A percentile compares a stretch with the other conserved stretches of the same genome.
Evolutionary conservation across 2,113 vertebrate species (phyloP).

Genomic region (Pomatorhinus ruficollis): DNA sequence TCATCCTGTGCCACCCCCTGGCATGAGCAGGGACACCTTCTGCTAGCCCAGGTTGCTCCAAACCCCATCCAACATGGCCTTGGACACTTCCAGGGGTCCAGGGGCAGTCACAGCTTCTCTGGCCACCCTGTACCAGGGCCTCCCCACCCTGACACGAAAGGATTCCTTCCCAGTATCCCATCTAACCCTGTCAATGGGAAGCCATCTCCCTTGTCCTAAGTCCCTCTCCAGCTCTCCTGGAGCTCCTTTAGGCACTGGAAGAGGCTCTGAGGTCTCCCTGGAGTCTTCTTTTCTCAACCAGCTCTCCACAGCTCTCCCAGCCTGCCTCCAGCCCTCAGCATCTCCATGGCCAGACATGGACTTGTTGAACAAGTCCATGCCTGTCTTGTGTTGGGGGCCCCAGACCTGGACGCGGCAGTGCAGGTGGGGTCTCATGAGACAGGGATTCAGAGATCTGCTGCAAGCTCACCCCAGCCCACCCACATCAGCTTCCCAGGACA

Average conservation of each 20-base stretch:
- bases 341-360: neutral
- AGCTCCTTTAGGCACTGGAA: neutral
- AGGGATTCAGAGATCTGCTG: neutral
- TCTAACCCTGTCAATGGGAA: neutral
- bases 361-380: neutral
- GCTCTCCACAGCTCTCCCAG: neutral
- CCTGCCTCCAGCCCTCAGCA: neutral
- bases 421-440: neutral
- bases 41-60: fast-evolving
- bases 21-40: neutral
- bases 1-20: neutral
- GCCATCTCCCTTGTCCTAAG: neutral
- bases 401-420: neutral
- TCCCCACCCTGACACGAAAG: fast-evolving
- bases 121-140: neutral
- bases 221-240: neutral
- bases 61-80: fast-evolving
- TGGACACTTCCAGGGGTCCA: neutral
- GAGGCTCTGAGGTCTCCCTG: neutral
- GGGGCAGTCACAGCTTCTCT: neutral
- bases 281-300: neutral
- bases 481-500: neutral
- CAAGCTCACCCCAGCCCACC: neutral
- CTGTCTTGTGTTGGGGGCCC: neutral
- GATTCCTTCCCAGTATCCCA: neutral